Conservation (phyloP, 2,113 vertebrate genomes). For the Piliocolobus tephrosceles region DNA sequence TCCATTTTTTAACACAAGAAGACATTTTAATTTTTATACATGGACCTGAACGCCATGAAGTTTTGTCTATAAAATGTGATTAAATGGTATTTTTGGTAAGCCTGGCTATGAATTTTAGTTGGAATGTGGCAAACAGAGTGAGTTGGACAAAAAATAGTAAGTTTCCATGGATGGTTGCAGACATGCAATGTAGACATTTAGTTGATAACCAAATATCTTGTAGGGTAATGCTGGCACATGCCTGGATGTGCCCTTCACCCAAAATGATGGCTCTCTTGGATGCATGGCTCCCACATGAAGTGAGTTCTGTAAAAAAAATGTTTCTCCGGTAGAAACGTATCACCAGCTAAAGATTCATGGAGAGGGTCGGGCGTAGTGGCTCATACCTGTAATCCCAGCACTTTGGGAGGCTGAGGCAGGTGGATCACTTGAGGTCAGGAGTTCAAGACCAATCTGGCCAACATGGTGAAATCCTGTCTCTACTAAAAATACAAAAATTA, state of each 20-base stretch:
- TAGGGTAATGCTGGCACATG: fast-evolving
- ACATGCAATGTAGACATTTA: background rate
- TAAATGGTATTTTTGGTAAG: background rate
- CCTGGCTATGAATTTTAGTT: background rate
- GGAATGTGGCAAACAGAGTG: background rate
- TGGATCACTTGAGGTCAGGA: too few relatives aligned
- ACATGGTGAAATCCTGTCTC: too few relatives aligned
- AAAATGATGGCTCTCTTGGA: background rate
- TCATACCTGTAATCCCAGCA: too few relatives aligned
- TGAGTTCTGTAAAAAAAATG: background rate
- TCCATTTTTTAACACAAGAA: background rate
- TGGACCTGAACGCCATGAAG: background rate
- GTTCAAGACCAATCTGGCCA: too few relatives aligned
- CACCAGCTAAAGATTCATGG: background rate
- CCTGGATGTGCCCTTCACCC: background rate
- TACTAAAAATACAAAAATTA: too few relatives aligned
- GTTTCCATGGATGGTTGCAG: background rate
- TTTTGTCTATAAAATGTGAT: background rate
- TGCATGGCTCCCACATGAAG: background rate
- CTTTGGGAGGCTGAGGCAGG: too few relatives aligned
- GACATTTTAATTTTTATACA: background rate
- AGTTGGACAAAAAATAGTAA: background rate
- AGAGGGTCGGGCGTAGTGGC: background rate
- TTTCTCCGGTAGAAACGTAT: background rate
- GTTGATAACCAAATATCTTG: background rate